Percentiles rank a stretch among this genome's conserved stretches.
Evolutionary conservation across 2,797 vertebrate genomes (phyloP).

Genomic region (Catharus ustulatus): DNA sequence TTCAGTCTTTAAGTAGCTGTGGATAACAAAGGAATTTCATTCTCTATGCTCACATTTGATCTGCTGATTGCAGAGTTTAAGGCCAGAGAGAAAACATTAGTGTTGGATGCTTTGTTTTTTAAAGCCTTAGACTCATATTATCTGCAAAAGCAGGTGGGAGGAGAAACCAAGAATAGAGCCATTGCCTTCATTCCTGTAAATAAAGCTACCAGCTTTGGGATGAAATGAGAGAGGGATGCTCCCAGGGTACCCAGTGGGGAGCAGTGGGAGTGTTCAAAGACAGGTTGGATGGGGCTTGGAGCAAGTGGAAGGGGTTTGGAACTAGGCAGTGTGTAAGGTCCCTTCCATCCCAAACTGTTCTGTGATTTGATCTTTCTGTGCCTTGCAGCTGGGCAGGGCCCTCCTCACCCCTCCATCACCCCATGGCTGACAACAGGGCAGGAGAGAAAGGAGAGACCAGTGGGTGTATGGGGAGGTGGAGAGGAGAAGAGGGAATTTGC

Average conservation of each 20-base stretch:
- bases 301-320: not conserved
- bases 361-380: not conserved
- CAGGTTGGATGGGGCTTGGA: not conserved
- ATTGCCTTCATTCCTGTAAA: not conserved
- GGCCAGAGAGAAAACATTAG: not conserved
- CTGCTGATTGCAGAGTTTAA: constrained; percentile 42
- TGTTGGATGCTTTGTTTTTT: not conserved
- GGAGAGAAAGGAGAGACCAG: not conserved
- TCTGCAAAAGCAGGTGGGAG: not conserved
- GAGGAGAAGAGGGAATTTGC: not conserved
- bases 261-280: not conserved
- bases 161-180: not conserved
- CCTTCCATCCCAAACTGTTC: not conserved
- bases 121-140: not conserved
- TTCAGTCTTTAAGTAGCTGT: constrained; percentile 8
- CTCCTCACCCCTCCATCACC: not conserved
- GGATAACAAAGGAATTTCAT: constrained; percentile 56
- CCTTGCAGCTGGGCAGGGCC: not conserved
- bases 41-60: not conserved
- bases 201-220: not conserved
- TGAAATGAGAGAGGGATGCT: not conserved
- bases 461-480: not conserved
- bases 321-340: not conserved
- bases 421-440: not conserved
- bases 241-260: not conserved